Conservation (phyloP, 2,888 invertebrate species). For the Deladenus siricidicola region DNA sequence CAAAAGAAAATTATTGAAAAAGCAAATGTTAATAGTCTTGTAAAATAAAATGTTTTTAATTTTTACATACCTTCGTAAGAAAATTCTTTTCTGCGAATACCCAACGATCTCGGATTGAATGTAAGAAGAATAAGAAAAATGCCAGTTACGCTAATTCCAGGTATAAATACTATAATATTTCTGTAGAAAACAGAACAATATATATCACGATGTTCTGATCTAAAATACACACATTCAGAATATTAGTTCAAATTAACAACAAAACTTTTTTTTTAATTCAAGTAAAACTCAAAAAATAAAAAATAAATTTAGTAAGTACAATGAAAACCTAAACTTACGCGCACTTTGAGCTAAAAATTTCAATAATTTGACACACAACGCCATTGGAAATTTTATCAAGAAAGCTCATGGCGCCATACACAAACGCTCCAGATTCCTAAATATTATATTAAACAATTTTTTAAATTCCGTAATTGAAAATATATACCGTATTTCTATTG, state of each 20-base stretch:
- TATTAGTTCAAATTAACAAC: conserved; percentile 6
- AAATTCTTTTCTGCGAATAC: background rate
- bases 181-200: conserved; percentile 41
- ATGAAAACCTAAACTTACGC: conserved; percentile 44
- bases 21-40: too few relatives aligned
- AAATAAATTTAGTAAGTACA: too few relatives aligned
- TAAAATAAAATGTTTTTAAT: too few relatives aligned
- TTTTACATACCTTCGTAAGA: too few relatives aligned
- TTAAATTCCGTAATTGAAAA: background rate
- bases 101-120: background rate
- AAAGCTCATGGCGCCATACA: conserved; percentile 86
- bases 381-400: conserved; percentile 85
- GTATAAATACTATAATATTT: conserved; percentile 44
- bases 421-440: conserved; percentile 74
- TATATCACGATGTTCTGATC: conserved; percentile 6
- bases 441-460: background rate
- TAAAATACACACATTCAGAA: conserved; percentile 30
- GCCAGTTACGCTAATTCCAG: conserved; percentile 37
- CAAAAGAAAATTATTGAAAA: too few relatives aligned
- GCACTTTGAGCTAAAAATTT: conserved; percentile 64
- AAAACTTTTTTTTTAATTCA: background rate
- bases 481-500: conserved; percentile 66
- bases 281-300: background rate
- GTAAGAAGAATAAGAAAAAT: conserved; percentile 35
- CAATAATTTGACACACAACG: conserved; percentile 73